Conservation (phyloP, 2,797 vertebrate species). For the Graptemys geographica region DNA sequence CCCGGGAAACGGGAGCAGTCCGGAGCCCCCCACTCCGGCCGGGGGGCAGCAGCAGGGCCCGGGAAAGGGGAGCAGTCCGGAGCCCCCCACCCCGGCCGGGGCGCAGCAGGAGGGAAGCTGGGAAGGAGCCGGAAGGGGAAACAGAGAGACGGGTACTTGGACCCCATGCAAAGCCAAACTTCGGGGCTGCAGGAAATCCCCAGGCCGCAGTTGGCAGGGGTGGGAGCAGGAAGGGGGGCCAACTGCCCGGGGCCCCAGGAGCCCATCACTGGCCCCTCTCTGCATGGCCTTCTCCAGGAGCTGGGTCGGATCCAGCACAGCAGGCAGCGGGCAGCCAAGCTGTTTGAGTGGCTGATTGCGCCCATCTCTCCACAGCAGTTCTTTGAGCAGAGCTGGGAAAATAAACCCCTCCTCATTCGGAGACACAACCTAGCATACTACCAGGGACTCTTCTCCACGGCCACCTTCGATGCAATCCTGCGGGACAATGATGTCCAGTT, state of each 20-base stretch:
- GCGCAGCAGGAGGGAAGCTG: background rate
- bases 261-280: slow-evolving; percentile 49
- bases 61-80: too few species aligned
- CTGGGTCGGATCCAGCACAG: slow-evolving; percentile 88
- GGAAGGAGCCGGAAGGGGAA: background rate
- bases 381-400: slow-evolving; percentile 91
- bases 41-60: background rate
- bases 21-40: too few species aligned
- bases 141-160: accelerated
- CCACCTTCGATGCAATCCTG: slow-evolving; percentile 90
- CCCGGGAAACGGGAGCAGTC: too few species aligned
- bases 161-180: background rate
- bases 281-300: slow-evolving; percentile 79
- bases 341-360: slow-evolving; percentile 92
- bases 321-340: slow-evolving; percentile 84
- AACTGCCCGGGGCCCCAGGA: background rate
- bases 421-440: slow-evolving; percentile 88
- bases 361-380: slow-evolving; percentile 86
- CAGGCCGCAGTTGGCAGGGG: background rate
- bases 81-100: too few species aligned
- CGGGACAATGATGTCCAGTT: slow-evolving; percentile 89
- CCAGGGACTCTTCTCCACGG: slow-evolving; percentile 92
- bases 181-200: background rate
- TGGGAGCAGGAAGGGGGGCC: background rate
- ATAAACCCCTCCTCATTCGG: slow-evolving; percentile 88